A percentile compares a stretch with the other conserved stretches of the same genome.
Evolutionary conservation across 2,888 invertebrate genomes (phyloP).

Genomic region (Serripes groenlandicus): DNA sequence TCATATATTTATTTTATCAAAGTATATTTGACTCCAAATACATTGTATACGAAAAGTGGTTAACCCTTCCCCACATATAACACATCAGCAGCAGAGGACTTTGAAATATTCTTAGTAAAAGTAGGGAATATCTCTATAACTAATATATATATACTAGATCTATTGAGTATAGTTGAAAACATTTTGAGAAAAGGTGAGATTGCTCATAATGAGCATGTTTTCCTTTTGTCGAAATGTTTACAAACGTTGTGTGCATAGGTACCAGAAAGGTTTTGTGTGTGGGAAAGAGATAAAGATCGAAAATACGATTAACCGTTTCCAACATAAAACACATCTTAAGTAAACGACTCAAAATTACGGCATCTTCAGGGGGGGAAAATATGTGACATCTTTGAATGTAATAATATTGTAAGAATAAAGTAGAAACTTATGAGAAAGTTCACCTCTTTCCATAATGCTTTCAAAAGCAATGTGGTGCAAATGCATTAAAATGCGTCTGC

Average conservation of each 20-base stretch:
- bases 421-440: too few species aligned
- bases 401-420: too few species aligned
- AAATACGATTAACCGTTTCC: neutral
- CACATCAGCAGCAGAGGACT: neutral
- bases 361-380: too few species aligned
- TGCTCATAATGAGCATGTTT: neutral
- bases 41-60: too few species aligned
- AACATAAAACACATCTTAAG: neutral
- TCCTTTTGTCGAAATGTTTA: neutral
- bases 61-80: neutral
- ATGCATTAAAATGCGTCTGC: too few species aligned
- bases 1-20: too few species aligned
- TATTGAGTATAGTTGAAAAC: too few species aligned
- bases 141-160: neutral
- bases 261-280: neutral
- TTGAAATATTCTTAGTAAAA: neutral
- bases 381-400: too few species aligned
- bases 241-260: neutral
- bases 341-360: too few species aligned
- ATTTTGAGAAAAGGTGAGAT: neutral
- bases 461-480: too few species aligned
- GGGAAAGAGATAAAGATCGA: neutral
- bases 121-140: neutral
- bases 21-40: too few species aligned
- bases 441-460: too few species aligned